phyloP scores from a whole-genome alignment of 2,113 vertebrate genomes.

The Plecturocebus donacophilus region DNA sequence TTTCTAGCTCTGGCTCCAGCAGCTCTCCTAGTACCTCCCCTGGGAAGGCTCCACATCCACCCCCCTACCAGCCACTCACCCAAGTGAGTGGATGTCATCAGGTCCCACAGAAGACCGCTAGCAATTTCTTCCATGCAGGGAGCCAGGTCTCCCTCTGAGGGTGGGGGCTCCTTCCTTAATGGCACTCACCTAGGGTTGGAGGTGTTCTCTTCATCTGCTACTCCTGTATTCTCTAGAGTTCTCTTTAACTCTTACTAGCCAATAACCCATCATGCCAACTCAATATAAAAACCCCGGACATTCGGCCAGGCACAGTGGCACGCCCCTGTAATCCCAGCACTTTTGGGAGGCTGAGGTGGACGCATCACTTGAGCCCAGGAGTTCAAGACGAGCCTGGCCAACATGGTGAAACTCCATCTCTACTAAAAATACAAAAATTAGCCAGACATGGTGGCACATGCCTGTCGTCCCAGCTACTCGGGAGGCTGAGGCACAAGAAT shows the following conservation, averaged over 20 bases:
- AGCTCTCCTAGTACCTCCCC: background rate
- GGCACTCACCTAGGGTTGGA: too few relatives aligned
- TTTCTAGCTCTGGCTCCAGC: background rate
- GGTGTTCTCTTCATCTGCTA: background rate
- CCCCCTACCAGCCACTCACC: background rate
- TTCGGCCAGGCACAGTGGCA: too few relatives aligned
- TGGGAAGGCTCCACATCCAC: background rate
- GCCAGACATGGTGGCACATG: too few relatives aligned
- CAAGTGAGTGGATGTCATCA: rapidly evolving
- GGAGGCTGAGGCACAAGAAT: too few relatives aligned
- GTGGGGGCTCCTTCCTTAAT: background rate
- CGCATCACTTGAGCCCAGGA: too few relatives aligned
- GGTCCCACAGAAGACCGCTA: background rate
- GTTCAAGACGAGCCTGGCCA: too few relatives aligned
- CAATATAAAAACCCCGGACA: background rate
- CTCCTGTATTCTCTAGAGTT: background rate
- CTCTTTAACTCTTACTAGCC: background rate
- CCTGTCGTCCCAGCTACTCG: too few relatives aligned
- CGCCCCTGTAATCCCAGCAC: too few relatives aligned
- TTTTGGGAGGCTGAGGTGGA: too few relatives aligned
- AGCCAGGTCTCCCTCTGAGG: background rate
- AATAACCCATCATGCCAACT: rapidly evolving
- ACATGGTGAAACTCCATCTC: too few relatives aligned
- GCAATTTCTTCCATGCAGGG: too few relatives aligned
- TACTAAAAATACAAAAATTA: too few relatives aligned